phyloP scores from a whole-genome alignment of 2,888 invertebrate genomes.

The Agrotis puta region DNA sequence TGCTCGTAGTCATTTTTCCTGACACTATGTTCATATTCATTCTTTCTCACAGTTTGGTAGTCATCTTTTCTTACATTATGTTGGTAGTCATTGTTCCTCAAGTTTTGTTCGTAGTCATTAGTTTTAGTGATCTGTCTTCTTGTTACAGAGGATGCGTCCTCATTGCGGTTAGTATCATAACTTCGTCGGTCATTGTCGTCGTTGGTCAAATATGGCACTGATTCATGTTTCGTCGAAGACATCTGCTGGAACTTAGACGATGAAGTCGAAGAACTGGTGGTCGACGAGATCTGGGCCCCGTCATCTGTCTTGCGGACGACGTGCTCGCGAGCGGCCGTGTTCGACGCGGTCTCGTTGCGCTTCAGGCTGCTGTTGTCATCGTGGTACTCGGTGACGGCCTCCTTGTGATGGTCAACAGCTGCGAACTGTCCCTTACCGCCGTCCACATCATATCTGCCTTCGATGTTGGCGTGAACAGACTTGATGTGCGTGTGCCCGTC shows the following conservation, averaged over 20 bases:
- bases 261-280: slow-evolving; percentile 80
- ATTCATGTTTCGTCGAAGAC: slow-evolving; percentile 80
- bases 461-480: slow-evolving; percentile 92
- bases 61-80: slow-evolving; percentile 52
- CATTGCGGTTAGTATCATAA: slow-evolving; percentile 76
- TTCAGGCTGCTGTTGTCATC: slow-evolving; percentile 85
- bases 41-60: slow-evolving; percentile 70
- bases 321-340: slow-evolving; percentile 83
- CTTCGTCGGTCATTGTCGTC: slow-evolving; percentile 76
- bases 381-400: slow-evolving; percentile 86
- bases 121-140: slow-evolving; percentile 70
- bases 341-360: slow-evolving; percentile 81
- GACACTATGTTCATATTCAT: slow-evolving; percentile 57
- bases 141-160: slow-evolving; percentile 68
- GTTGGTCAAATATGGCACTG: slow-evolving; percentile 79
- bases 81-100: slow-evolving; percentile 43
- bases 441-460: slow-evolving; percentile 92
- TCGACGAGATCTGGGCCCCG: slow-evolving; percentile 81
- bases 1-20: slow-evolving; percentile 68
- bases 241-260: slow-evolving; percentile 82
- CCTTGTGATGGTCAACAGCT: slow-evolving; percentile 92
- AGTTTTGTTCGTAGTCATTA: slow-evolving; percentile 71
- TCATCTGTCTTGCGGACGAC: slow-evolving; percentile 84
- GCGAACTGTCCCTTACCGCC: slow-evolving; percentile 92
- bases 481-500: slow-evolving; percentile 92